Evolutionary conservation across 2,888 invertebrate genomes (phyloP).

Genomic region (Cloeon dipterum): DNA sequence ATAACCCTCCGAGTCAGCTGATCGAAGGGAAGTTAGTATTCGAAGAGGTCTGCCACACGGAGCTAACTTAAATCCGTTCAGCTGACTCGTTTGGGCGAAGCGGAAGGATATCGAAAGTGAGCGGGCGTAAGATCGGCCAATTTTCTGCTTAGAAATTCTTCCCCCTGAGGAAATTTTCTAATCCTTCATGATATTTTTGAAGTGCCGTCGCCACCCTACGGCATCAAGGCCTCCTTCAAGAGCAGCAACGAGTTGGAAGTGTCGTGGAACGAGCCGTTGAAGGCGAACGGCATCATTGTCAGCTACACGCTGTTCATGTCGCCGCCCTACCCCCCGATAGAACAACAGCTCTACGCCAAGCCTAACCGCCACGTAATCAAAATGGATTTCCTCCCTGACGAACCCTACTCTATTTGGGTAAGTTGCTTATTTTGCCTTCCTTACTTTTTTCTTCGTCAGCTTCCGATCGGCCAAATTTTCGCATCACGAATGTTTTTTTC

Average conservation of each 20-base stretch:
- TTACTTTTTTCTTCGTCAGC: no score
- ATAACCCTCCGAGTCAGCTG: no score
- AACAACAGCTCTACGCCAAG: slow-evolving; percentile 17
- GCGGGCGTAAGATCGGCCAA: no score
- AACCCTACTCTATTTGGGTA: slow-evolving; percentile 50
- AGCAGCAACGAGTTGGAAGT: slow-evolving; percentile 39
- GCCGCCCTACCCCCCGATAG: slow-evolving; percentile 34
- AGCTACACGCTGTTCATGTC: slow-evolving; percentile 39
- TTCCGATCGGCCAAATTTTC: not conserved
- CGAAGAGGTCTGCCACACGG: no score
- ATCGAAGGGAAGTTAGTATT: no score
- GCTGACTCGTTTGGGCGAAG: no score
- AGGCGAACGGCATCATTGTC: slow-evolving; percentile 34
- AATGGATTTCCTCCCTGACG: slow-evolving; percentile 26
- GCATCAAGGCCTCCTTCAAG: slow-evolving; percentile 35
- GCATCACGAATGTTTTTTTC: no score
- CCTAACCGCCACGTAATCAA: slow-evolving; percentile 28
- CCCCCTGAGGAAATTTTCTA: no score
- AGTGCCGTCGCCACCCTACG: slow-evolving; percentile 44
- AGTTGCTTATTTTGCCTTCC: slow-evolving; percentile 13
- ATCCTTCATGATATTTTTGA: slow-evolving; percentile 12
- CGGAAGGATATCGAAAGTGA: no score
- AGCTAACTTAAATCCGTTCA: no score
- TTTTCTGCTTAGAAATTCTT: no score
- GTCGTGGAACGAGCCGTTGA: slow-evolving; percentile 40